Evolutionary conservation across 1,140 invertebrate genomes (phyloP).

Genomic region (Brachionus koreanus): DNA sequence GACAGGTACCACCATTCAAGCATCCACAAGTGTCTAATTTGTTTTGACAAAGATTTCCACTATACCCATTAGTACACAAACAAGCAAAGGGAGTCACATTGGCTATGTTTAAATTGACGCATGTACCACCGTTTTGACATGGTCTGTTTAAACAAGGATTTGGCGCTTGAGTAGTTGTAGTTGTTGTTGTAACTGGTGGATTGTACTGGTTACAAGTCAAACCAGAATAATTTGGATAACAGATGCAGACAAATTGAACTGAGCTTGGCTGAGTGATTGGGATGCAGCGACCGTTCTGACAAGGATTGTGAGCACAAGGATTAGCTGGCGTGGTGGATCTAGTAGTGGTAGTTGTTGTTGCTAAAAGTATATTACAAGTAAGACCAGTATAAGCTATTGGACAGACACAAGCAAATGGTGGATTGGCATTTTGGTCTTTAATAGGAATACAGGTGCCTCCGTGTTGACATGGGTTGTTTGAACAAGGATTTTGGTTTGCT

Average conservation of each 20-base stretch:
- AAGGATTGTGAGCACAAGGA: background rate
- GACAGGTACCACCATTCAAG: background rate
- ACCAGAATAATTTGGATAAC: constrained; percentile 66
- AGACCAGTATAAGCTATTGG: constrained; percentile 14
- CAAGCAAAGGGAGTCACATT: background rate
- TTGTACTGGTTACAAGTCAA: constrained; percentile 70
- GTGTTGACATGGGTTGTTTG: constrained; percentile 71
- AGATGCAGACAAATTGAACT: constrained; percentile 79
- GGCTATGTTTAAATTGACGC: constrained; percentile 53
- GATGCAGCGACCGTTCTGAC: constrained; percentile 8
- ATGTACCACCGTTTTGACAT: constrained; percentile 80
- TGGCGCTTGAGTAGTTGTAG: background rate
- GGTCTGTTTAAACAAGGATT: constrained; percentile 59
- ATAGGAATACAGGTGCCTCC: constrained; percentile 74
- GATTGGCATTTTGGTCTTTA: background rate
- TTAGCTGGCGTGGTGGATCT: background rate
- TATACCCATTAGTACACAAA: constrained; percentile 21
- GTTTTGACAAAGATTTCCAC: background rate
- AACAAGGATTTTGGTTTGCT: background rate
- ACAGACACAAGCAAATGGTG: constrained; percentile 39
- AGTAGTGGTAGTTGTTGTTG: background rate
- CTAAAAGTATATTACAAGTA: constrained; percentile 11
- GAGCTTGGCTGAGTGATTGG: constrained; percentile 25
- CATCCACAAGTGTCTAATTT: constrained; percentile 5
- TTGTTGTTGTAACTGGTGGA: constrained; percentile 63